Evolutionary conservation across 2,113 vertebrate genomes (phyloP), one percentile per base, ranked within the genome.

Genomic region (Leucopsar rothschildi): DNA sequence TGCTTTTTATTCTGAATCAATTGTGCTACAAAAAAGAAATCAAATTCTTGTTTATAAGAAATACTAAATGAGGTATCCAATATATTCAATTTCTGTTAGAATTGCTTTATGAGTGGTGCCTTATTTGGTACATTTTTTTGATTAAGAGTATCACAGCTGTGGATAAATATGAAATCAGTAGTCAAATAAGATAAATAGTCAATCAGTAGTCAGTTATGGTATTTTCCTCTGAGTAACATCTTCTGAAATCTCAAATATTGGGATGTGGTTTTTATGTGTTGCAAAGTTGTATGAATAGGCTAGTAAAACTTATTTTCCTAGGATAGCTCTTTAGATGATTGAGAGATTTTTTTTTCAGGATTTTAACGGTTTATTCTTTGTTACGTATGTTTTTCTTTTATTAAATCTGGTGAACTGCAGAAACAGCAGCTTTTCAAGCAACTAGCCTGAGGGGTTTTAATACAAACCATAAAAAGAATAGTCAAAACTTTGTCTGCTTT

Each of bases 401-500:
- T 53, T 53, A 57, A 88, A 86, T 83, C 45, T 77, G 59, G n/a
- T 59, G 25, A 77, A 70, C 12, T 63, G 73, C 25, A 85, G 68
- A 92, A 77, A 83, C 5, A 2, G 42, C 88, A 92, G 79, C 1
- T 3, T 88, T 92, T 85, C 20, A 57, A 86, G 50, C 22, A 49
- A 33, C 44, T 72, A 93, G 49, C 90, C 95, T 88, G 63, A 83
- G 79, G 85, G 63, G 5, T 10, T 69, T 93, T 82, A 70, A 80
- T 70, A 80, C 45, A 88, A 88, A 92, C 27, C 45, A 88, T 13
- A 57, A 82, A 76, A 72, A 72, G 49, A 82, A 66, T 31, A 92
- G 63, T 76, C 57, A 93, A 92, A 93, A 83, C 18, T 91, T 85
- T 83, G 53, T 13, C 52, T 89, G 39, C 22, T 90, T 72, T 60